Evolutionary conservation across 1,140 invertebrate species (phyloP).

Genomic region (Drosophila bifasciata): DNA sequence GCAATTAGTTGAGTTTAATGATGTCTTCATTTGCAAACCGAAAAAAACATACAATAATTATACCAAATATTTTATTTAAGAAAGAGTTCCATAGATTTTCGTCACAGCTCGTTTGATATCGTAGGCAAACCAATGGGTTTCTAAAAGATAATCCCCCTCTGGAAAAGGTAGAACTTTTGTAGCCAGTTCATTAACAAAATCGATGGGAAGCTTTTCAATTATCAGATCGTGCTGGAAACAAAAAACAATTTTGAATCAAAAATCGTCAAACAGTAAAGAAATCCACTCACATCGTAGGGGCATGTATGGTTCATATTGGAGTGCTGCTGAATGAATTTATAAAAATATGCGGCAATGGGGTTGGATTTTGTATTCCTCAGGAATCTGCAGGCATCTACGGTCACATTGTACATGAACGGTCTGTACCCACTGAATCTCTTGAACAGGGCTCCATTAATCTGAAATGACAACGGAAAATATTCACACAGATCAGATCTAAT

Average conservation of each 20-base stretch:
- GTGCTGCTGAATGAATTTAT: background rate
- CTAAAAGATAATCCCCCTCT: slow-evolving; percentile 14
- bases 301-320: slow-evolving; percentile 21
- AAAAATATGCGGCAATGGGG: background rate
- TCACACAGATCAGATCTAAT: background rate
- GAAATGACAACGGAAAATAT: background rate
- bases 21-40: too few relatives aligned
- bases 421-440: slow-evolving; percentile 10
- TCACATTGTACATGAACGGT: slow-evolving; percentile 24
- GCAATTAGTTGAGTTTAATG: too few relatives aligned
- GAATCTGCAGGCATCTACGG: slow-evolving; percentile 20
- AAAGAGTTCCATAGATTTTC: slow-evolving; percentile 14
- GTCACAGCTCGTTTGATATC: background rate
- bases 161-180: slow-evolving; percentile 25
- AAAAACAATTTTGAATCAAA: background rate
- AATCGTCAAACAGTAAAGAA: background rate
- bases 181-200: background rate
- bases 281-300: slow-evolving; percentile 3
- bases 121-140: slow-evolving; percentile 18
- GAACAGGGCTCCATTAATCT: slow-evolving; percentile 1
- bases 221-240: slow-evolving; percentile 8
- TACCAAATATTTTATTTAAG: background rate
- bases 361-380: background rate
- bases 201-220: slow-evolving; percentile 1
- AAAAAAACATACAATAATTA: too few relatives aligned